Base-by-base conservation (phyloP, 1,140 invertebrate genomes). In the Sipha flava region DNA sequence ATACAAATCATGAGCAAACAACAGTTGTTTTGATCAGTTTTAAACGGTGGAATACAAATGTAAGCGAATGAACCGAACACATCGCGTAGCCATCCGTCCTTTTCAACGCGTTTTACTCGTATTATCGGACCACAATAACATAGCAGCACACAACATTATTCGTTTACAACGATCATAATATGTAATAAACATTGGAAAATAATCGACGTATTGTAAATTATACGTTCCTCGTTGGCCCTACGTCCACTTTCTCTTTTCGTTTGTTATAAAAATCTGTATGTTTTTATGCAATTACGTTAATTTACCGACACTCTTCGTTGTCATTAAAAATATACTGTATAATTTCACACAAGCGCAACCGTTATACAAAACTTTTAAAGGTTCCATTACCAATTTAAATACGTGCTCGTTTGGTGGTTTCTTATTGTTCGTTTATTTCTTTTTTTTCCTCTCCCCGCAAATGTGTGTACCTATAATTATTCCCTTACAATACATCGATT, bases 251-350 rank as follows among this genome's bases (percentile, higher is more conserved):
- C 64, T 68, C 64, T 68, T 68, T 68, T 68, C 64, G n/a, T 68
- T 68, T 45, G 40, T 68, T 68, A 45, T 43, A 68, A 68, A 68
- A 68, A 68, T 68, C 64, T 26, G 16, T 68, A 45, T 14, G 12
- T 68, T 68, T 68, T 45, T 45, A 18, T 68, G 40, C 45, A 68
- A 68, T 68, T 68, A 43, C 43, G 37, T 68, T 68, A 68, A 68
- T 45, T 68, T 45, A 45, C 40, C 37, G 23, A 68, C 37, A 43
- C 64, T 68, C 34, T 68, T 68, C 21, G n/a, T 64, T n/a, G n/a
- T n/a, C 45, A 68, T 26, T 68, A 68, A 43, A 68, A 68, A 68
- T 16, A 45, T 16, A 45, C 43, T 68, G 21, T 45, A 45, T 45
- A 26, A 45, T 68, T 45, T 45, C 40, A 68, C 34, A 29, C 64